Conservation (phyloP, 2,888 invertebrate genomes). For the Cataglyphis albicans region DNA sequence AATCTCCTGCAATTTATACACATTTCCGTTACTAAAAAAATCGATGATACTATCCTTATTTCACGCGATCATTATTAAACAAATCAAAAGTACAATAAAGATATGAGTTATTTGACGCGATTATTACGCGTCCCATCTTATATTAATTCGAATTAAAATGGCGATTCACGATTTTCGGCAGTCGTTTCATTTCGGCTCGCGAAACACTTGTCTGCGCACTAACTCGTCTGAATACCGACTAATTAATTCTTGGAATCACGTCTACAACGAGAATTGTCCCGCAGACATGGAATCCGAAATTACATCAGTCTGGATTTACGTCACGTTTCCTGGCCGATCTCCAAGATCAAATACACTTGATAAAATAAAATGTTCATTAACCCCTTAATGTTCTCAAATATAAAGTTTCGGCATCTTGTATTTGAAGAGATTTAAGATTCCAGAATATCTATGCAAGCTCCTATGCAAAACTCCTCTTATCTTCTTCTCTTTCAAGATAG, state of each 20-base stretch:
- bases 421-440: slow-evolving; percentile 1
- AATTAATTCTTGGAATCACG: slow-evolving; percentile 74
- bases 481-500: neutral
- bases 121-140: neutral
- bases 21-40: neutral
- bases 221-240: slow-evolving; percentile 39
- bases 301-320: slow-evolving; percentile 27
- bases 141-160: slow-evolving; percentile 26
- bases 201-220: slow-evolving; percentile 50
- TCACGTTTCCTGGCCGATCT: slow-evolving; percentile 54
- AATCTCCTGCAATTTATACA: neutral
- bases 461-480: neutral
- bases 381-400: neutral
- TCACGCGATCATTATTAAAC: neutral
- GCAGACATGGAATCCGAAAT: slow-evolving; percentile 48
- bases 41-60: neutral
- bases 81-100: neutral
- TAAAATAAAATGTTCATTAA: slow-evolving; percentile 53
- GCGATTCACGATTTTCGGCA: slow-evolving; percentile 62
- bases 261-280: slow-evolving; percentile 62
- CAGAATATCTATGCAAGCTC: neutral
- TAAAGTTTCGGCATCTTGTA: slow-evolving; percentile 13
- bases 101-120: neutral
- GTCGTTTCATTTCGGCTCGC: slow-evolving; percentile 53
- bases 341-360: slow-evolving; percentile 56